Conservation (phyloP, 2,797 vertebrate genomes). For the Streptopelia turtur region DNA sequence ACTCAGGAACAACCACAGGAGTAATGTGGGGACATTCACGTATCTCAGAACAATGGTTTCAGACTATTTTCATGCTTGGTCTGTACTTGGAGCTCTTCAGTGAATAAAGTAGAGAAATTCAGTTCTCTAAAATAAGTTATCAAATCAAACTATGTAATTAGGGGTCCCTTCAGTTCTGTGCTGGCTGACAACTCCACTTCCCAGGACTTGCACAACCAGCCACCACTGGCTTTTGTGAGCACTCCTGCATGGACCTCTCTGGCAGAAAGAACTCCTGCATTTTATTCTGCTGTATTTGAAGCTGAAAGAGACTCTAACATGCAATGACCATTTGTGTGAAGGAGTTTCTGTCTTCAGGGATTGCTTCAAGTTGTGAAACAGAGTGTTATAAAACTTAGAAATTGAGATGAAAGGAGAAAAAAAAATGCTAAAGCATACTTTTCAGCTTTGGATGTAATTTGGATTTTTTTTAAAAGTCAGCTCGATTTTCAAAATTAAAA, state of each 20-base stretch:
- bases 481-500: not conserved
- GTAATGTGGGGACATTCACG: fast-evolving
- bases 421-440: not conserved
- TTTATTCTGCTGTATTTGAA: constrained; percentile 19
- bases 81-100: not conserved
- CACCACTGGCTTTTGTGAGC: not conserved
- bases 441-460: not conserved
- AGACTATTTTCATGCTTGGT: not conserved
- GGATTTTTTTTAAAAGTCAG: not conserved
- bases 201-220: not conserved
- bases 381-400: not conserved
- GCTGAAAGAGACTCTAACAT: not conserved
- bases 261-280: not conserved
- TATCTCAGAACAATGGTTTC: not conserved
- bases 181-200: not conserved
- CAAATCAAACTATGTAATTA: not conserved
- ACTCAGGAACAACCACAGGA: not conserved
- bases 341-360: not conserved
- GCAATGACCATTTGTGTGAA: not conserved
- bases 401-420: not conserved
- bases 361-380: not conserved
- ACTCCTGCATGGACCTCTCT: not conserved
- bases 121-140: not conserved
- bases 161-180: not conserved
- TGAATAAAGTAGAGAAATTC: not conserved